A percentile compares a stretch with the other conserved stretches of the same genome.
Evolutionary conservation across 2,888 invertebrate genomes (phyloP).

Genomic region (Folsomia manolachei): DNA sequence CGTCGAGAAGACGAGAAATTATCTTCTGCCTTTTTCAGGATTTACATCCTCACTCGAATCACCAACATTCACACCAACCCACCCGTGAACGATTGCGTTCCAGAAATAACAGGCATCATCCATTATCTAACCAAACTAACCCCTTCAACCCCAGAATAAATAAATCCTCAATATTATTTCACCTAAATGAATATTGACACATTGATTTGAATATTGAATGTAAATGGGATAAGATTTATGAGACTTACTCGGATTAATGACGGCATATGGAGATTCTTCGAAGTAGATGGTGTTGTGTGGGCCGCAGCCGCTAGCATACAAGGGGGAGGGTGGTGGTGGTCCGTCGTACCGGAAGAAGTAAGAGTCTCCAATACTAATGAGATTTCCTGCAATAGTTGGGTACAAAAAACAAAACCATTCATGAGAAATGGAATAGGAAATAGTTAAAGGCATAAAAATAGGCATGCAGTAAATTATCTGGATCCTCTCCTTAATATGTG

Average conservation of each 20-base stretch:
- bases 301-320: no score
- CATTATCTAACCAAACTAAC: no score
- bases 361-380: constrained; percentile 85
- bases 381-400: constrained; percentile 66
- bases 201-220: constrained; percentile 1
- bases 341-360: constrained; percentile 91
- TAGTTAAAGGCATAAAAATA: neutral
- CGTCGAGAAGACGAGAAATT: neutral
- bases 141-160: neutral
- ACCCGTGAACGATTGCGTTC: neutral
- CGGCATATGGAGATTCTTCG: constrained; percentile 47
- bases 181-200: neutral
- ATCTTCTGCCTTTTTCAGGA: no score
- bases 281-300: constrained; percentile 38
- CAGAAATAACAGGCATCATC: neutral
- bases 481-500: neutral
- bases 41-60: no score
- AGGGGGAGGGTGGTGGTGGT: constrained; percentile 60
- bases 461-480: neutral
- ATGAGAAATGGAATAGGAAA: neutral
- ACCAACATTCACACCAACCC: no score
- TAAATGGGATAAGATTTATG: neutral
- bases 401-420: neutral
- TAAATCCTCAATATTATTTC: neutral
- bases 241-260: constrained; percentile 30